Evolutionary conservation across 1,140 invertebrate species (phyloP).

Genomic region (Drosophila teissieri): DNA sequence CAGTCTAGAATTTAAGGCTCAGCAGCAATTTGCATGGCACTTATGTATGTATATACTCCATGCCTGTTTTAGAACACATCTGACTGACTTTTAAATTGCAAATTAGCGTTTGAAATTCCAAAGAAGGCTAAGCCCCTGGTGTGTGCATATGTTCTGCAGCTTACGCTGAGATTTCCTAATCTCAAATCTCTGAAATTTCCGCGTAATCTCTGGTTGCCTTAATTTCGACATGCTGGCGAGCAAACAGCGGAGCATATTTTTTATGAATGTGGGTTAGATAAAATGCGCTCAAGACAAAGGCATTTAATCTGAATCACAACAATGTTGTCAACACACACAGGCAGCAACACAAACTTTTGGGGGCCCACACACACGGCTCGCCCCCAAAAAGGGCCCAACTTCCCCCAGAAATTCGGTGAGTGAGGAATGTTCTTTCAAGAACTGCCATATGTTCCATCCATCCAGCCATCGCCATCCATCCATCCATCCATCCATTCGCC

Average conservation of each 20-base stretch:
- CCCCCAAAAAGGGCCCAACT: slow-evolving; percentile 6
- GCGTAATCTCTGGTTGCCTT: slow-evolving; percentile 46
- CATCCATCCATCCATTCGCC: slow-evolving; percentile 43
- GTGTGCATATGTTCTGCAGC: slow-evolving; percentile 43
- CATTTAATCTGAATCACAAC: slow-evolving; percentile 77
- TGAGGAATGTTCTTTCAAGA: slow-evolving; percentile 60
- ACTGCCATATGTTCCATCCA: slow-evolving; percentile 68
- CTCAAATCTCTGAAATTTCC: slow-evolving; percentile 53
- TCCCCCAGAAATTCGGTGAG: background rate
- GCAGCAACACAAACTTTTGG: slow-evolving; percentile 18
- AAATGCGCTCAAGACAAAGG: slow-evolving; percentile 72
- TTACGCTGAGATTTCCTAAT: slow-evolving; percentile 62
- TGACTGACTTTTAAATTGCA: background rate
- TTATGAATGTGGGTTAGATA: slow-evolving; percentile 75
- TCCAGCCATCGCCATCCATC: slow-evolving; percentile 47
- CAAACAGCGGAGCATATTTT: slow-evolving; percentile 61
- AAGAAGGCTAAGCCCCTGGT: background rate
- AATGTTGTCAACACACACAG: slow-evolving; percentile 72
- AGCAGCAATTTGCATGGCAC: no score
- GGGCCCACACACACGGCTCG: slow-evolving; percentile 40
- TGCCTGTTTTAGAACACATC: no score
- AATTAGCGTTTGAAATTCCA: background rate
- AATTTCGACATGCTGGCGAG: slow-evolving; percentile 52
- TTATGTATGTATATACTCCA: no score
- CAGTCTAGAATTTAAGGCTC: background rate